A percentile compares a stretch with the other conserved stretches of the same genome.
These are phyloP conservation scores for Taeniopygia guttata DNA, from an alignment of 2,797 vertebrate genomes.

Conservation along the genomic window DNA sequence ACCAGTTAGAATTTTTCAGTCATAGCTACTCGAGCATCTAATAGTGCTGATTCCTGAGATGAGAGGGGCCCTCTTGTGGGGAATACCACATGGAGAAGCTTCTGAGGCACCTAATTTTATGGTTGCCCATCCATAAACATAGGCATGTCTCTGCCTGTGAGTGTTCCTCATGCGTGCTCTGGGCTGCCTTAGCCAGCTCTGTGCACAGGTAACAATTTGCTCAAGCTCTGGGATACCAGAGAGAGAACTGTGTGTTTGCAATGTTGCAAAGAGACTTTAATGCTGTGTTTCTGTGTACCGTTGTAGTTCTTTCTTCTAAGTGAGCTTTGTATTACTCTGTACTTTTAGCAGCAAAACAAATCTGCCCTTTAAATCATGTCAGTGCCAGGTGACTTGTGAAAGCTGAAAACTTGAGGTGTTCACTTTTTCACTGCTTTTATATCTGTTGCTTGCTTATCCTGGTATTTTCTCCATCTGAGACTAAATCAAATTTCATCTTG, in stretches of 20 bases:
- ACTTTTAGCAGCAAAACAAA: background rate
- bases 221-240: background rate
- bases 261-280: background rate
- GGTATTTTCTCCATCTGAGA: background rate
- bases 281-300: background rate
- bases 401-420: background rate
- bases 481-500: background rate
- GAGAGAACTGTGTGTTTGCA: background rate
- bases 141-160: background rate
- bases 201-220: background rate
- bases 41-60: background rate
- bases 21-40: background rate
- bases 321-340: background rate
- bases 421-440: background rate
- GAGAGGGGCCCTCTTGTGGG: background rate
- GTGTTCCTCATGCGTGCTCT: accelerated
- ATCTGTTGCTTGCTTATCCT: background rate
- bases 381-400: background rate
- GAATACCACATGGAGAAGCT: background rate
- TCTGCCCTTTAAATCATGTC: background rate
- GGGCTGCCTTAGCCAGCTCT: background rate
- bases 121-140: background rate
- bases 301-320: background rate
- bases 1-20: background rate
- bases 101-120: background rate